A percentile compares a stretch with the other conserved stretches of the same genome.
Conservation (phyloP, 1,140 invertebrate species). For the Neodiprion virginianus region DNA sequence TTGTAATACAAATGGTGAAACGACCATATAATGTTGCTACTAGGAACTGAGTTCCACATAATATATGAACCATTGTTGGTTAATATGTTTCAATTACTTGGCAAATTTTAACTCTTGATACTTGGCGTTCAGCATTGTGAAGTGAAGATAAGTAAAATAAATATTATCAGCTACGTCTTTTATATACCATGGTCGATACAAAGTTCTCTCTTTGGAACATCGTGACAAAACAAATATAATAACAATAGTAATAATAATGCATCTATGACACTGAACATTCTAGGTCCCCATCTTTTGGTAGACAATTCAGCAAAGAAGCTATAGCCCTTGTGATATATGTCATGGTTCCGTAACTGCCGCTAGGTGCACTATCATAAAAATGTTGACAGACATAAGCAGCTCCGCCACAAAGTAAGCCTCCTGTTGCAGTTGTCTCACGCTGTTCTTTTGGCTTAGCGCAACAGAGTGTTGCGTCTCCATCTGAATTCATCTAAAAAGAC, state of each 20-base stretch:
- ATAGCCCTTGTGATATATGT: constrained; percentile 93
- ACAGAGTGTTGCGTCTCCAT: constrained; percentile 91
- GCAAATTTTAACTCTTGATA: no score
- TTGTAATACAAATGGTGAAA: no score
- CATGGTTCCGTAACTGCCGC: constrained; percentile 97
- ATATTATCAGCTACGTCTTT: background rate
- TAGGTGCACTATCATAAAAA: constrained; percentile 97
- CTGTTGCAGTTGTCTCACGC: constrained; percentile 66
- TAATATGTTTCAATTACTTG: no score
- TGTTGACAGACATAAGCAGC: constrained; percentile 95
- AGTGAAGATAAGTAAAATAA: background rate
- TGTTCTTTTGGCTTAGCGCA: constrained; percentile 79
- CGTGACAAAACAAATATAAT: background rate
- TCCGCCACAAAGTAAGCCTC: constrained; percentile 83
- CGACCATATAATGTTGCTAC: no score
- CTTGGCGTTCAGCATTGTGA: no score
- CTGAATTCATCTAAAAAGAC: constrained; percentile 73
- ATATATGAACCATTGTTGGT: no score
- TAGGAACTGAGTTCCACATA: no score
- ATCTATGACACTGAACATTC: constrained; percentile 75
- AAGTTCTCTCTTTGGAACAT: background rate
- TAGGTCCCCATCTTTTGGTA: constrained; percentile 78
- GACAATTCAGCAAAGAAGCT: constrained; percentile 75
- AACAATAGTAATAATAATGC: no score
- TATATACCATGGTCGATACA: background rate